A percentile compares a stretch with the other conserved stretches of the same genome.
Conservation (phyloP, 2,888 invertebrate species). For the Metellina segmentata region DNA sequence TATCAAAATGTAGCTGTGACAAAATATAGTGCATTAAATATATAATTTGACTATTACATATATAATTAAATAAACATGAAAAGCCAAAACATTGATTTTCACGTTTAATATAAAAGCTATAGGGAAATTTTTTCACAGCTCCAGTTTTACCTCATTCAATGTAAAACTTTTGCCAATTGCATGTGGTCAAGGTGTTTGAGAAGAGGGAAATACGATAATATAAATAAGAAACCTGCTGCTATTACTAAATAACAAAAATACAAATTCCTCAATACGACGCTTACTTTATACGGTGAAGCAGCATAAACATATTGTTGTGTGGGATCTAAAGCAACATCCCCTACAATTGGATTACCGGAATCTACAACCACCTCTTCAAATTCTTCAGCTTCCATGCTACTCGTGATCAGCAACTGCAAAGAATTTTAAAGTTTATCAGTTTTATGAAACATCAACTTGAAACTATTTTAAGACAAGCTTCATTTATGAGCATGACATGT, state of each 20-base stretch:
- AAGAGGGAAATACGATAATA: not conserved
- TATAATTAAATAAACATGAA: not conserved
- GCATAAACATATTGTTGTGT: slow-evolving; percentile 92
- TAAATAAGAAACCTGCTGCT: not conserved
- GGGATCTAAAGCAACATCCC: slow-evolving; percentile 92
- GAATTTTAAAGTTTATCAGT: not conserved
- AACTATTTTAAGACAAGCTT: not conserved
- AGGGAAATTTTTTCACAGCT: too few relatives aligned
- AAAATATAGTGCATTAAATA: not conserved
- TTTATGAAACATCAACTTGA: not conserved
- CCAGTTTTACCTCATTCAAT: too few relatives aligned
- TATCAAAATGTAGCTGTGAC: not conserved
- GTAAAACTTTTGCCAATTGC: too few relatives aligned
- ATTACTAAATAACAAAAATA: not conserved
- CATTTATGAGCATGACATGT: too few relatives aligned
- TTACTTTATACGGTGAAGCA: slow-evolving; percentile 88
- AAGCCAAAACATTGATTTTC: not conserved
- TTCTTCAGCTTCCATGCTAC: slow-evolving; percentile 86
- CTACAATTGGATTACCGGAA: slow-evolving; percentile 88
- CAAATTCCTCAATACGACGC: slow-evolving; percentile 61
- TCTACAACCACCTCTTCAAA: slow-evolving; percentile 93
- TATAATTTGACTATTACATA: too few relatives aligned
- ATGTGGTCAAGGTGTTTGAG: too few relatives aligned
- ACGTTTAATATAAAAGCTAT: too few relatives aligned
- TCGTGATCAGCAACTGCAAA: slow-evolving; percentile 86